phyloP scores from a whole-genome alignment of 2,888 invertebrate genomes.

The Ctena decussata region DNA sequence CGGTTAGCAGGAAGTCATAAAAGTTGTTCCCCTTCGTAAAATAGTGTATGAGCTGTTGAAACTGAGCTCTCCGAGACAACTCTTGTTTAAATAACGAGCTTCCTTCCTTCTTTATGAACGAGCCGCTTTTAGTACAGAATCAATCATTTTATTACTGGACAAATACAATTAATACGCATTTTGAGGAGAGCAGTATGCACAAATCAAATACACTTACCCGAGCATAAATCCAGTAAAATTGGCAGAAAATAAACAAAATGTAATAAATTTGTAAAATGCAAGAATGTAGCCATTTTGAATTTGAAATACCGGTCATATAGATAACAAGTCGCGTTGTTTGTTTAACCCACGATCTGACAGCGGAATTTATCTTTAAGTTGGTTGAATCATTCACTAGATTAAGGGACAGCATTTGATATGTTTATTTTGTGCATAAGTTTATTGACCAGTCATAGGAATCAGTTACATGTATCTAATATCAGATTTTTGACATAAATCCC shows the following conservation, averaged over 20 bases:
- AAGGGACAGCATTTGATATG: neutral
- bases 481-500: too few relatives aligned
- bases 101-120: too few relatives aligned
- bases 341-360: slow-evolving; percentile 22
- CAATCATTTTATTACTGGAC: too few relatives aligned
- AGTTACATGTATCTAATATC: too few relatives aligned
- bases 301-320: slow-evolving; percentile 49
- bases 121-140: too few relatives aligned
- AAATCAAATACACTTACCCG: slow-evolving; percentile 24
- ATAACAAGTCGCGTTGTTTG: slow-evolving; percentile 39
- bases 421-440: neutral
- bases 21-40: too few relatives aligned
- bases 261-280: neutral
- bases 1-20: too few relatives aligned
- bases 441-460: neutral
- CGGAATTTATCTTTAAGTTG: slow-evolving; percentile 1
- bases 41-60: too few relatives aligned
- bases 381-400: neutral
- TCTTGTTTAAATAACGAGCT: too few relatives aligned
- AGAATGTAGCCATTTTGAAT: slow-evolving; percentile 57
- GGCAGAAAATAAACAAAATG: slow-evolving; percentile 20
- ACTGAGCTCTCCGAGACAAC: too few relatives aligned
- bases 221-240: neutral
- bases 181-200: neutral
- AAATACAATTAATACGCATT: too few relatives aligned